Evolutionary conservation across 2,113 vertebrate species (phyloP).

Genomic region (Oncorhynchus tshawytscha): DNA sequence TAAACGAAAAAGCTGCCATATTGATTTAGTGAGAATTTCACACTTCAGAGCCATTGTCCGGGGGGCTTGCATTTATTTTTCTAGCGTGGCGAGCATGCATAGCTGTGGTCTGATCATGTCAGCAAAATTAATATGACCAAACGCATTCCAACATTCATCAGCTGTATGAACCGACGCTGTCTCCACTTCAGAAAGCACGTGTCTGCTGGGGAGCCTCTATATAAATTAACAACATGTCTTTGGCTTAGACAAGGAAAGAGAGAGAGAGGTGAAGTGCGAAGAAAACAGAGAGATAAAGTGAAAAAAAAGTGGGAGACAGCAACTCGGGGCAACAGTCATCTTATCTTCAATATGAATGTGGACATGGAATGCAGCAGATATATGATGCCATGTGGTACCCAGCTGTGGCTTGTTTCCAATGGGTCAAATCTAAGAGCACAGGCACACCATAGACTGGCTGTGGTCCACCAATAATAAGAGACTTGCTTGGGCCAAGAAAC

Average conservation of each 20-base stretch:
- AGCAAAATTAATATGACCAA: conserved; percentile 54
- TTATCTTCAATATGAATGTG: conserved; percentile 36
- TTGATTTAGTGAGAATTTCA: conserved; percentile 39
- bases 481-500: too few species aligned
- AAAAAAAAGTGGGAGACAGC: conserved; percentile 14
- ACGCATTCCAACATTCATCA: conserved; percentile 56
- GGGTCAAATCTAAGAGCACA: conserved; percentile 20
- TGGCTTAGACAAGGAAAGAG: conserved; percentile 34
- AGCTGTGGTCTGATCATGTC: conserved; percentile 37
- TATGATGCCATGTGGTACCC: conserved; percentile 61
- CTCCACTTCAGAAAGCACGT: conserved; percentile 51
- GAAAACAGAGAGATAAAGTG: conserved; percentile 24
- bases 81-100: conserved; percentile 17
- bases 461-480: background rate
- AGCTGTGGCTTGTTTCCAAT: conserved; percentile 53
- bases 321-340: conserved; percentile 32
- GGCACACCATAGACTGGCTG: conserved; percentile 27
- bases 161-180: conserved; percentile 46
- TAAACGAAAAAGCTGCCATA: background rate
- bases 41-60: conserved; percentile 13
- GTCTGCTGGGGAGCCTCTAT: conserved; percentile 33
- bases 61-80: conserved; percentile 42
- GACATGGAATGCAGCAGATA: conserved; percentile 19
- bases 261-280: conserved; percentile 35
- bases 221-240: conserved; percentile 38